phyloP scores from a whole-genome alignment of 2,113 vertebrate genomes.

The Tachycineta bicolor region DNA sequence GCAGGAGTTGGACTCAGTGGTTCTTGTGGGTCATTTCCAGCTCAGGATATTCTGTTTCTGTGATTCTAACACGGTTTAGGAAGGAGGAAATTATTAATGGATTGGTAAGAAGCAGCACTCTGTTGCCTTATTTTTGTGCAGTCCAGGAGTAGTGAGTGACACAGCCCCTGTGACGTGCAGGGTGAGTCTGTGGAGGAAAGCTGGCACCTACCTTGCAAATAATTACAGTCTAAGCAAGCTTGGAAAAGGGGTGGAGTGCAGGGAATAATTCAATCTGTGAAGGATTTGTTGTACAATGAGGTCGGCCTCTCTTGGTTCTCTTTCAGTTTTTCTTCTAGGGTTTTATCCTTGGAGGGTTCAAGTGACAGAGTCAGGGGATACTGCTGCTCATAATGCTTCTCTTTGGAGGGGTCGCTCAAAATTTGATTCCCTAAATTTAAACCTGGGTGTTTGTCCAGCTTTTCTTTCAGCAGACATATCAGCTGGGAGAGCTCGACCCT shows the following conservation, averaged over 20 bases:
- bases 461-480: neutral
- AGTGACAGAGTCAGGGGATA: neutral
- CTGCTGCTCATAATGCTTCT: neutral
- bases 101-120: neutral
- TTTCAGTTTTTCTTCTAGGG: neutral
- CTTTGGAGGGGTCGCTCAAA: neutral
- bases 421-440: neutral
- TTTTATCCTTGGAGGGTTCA: neutral
- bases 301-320: neutral
- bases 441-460: rapidly evolving
- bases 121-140: neutral
- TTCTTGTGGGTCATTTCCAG: neutral
- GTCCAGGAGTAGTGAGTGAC: neutral
- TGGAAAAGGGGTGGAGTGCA: neutral
- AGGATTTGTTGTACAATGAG: neutral
- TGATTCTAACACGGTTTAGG: neutral
- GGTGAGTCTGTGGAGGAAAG: neutral
- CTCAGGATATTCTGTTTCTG: neutral
- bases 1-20: neutral
- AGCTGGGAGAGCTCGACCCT: neutral
- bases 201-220: neutral
- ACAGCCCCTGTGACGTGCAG: neutral
- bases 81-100: neutral
- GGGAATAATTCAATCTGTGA: neutral
- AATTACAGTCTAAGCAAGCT: neutral